Percentiles rank a stretch among this genome's conserved stretches.
Conservation (phyloP, 2,888 invertebrate species). For the Unio delphinus region DNA sequence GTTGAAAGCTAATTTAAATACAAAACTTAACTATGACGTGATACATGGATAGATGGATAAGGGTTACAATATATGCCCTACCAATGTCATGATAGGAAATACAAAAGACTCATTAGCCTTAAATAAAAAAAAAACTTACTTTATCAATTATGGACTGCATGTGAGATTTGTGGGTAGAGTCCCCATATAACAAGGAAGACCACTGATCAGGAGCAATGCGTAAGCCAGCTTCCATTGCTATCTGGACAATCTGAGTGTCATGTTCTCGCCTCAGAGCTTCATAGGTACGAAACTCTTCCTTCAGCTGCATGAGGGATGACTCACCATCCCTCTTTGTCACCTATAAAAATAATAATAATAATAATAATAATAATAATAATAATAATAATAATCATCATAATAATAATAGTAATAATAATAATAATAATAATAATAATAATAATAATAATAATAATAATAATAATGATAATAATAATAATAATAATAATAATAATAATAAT, state of each 20-base stretch:
- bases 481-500: no score
- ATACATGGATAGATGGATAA: no score
- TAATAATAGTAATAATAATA: no score
- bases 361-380: no score
- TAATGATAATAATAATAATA: no score
- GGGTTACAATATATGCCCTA: no score
- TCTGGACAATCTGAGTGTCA: constrained; percentile 98
- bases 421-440: no score
- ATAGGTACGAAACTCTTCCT: constrained; percentile 96
- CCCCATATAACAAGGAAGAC: constrained; percentile 96
- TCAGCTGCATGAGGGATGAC: constrained; percentile 97
- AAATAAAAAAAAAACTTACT: constrained; percentile 45
- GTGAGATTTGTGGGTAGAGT: constrained; percentile 94
- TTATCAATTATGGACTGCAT: constrained; percentile 85
- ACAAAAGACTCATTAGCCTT: neutral
- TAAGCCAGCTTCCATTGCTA: constrained; percentile 96
- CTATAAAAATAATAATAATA: no score
- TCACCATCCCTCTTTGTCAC: constrained; percentile 96
- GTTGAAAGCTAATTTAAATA: no score
- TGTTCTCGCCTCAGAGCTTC: constrained; percentile 94
- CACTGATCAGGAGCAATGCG: constrained; percentile 98
- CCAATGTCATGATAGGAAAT: neutral
- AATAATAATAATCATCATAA: no score
- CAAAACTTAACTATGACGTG: no score
- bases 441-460: no score